phyloP scores from a whole-genome alignment of 2,888 invertebrate species.

The Chromoteleia sp. region DNA sequence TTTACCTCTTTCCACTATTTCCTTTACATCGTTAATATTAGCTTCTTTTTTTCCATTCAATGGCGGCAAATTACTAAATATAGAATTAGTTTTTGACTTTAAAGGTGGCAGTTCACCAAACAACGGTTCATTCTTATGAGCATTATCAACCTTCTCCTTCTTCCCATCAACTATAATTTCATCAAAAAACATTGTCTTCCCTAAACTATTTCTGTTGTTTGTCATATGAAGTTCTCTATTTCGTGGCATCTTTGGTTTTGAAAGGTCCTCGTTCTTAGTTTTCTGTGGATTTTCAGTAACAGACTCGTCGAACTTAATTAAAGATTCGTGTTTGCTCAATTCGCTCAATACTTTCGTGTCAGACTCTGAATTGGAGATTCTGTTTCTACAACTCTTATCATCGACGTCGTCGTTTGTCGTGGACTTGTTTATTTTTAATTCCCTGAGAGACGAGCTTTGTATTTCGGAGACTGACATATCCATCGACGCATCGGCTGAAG shows the following conservation, averaged over 20 bases:
- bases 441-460: conserved; percentile 74
- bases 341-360: conserved; percentile 73
- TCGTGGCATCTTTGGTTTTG: conserved; percentile 77
- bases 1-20: conserved; percentile 82
- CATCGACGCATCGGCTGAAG: conserved; percentile 31
- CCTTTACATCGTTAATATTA: conserved; percentile 82
- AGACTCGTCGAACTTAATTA: conserved; percentile 80
- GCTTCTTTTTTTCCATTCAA: conserved; percentile 81
- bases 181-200: conserved; percentile 81
- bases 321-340: conserved; percentile 76
- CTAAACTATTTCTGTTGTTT: conserved; percentile 76
- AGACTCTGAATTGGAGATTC: conserved; percentile 72
- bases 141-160: conserved; percentile 78
- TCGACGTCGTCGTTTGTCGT: conserved; percentile 73
- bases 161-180: conserved; percentile 82
- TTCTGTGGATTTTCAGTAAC: conserved; percentile 72
- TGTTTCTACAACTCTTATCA: conserved; percentile 72
- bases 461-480: conserved; percentile 38
- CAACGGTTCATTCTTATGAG: conserved; percentile 76
- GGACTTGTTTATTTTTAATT: conserved; percentile 67
- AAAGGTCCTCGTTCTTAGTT: conserved; percentile 78
- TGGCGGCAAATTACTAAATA: conserved; percentile 82
- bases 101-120: conserved; percentile 79
- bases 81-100: conserved; percentile 78
- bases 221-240: conserved; percentile 73